These are phyloP conservation scores for Acleris literana DNA, from an alignment of 2,888 invertebrate genomes.

Conservation along the genomic window DNA sequence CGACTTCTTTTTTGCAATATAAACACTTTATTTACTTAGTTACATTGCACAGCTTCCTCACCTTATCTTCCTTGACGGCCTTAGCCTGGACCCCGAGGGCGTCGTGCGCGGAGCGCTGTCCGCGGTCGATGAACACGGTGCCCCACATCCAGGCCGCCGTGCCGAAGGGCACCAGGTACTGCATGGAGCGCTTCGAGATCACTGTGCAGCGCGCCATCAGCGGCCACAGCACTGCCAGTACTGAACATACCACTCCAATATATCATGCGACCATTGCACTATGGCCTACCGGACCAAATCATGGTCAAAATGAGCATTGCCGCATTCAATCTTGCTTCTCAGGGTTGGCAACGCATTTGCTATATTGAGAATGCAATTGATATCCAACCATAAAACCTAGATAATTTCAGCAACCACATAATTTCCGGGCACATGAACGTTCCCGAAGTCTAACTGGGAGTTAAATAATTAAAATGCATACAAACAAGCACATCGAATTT, in stretches of 20 bases:
- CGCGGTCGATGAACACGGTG: conserved; percentile 93
- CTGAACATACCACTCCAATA: conserved; percentile 62
- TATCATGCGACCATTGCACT: conserved; percentile 87
- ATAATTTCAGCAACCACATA: too few relatives aligned
- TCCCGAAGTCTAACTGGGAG: too few relatives aligned
- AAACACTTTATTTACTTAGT: too few relatives aligned
- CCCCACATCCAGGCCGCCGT: conserved; percentile 94
- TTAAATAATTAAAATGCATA: too few relatives aligned
- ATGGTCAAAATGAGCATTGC: neutral
- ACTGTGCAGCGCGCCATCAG: conserved; percentile 91
- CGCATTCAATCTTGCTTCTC: too few relatives aligned
- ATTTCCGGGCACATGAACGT: too few relatives aligned
- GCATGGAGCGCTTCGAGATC: conserved; percentile 92
- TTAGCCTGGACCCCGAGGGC: conserved; percentile 88
- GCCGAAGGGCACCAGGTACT: conserved; percentile 93
- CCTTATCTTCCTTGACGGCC: conserved; percentile 86
- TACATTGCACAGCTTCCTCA: conserved; percentile 46
- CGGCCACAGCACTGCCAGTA: conserved; percentile 92
- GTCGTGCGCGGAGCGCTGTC: conserved; percentile 88
- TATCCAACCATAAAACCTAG: too few relatives aligned
- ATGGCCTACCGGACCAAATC: conserved; percentile 82
- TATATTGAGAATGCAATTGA: too few relatives aligned
- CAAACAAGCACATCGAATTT: too few relatives aligned
- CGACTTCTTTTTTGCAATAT: too few relatives aligned
- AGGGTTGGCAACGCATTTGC: too few relatives aligned